Evolutionary conservation across 2,888 invertebrate genomes (phyloP).

Genomic region (Microchrysa polita): DNA sequence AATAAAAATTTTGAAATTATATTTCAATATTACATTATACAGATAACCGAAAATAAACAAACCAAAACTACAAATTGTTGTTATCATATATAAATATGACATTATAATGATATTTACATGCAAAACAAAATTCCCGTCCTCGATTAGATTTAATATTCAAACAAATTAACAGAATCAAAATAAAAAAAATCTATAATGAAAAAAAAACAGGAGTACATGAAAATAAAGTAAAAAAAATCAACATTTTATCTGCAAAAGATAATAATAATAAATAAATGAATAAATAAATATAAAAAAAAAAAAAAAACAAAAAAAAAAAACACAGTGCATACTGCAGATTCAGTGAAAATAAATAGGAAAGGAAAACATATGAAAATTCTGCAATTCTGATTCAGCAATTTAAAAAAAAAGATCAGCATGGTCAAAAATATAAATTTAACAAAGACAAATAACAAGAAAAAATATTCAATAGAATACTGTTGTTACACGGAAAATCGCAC

Average conservation of each 20-base stretch:
- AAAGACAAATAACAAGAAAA: constrained; percentile 16
- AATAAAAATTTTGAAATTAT: not conserved
- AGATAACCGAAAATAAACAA: not conserved
- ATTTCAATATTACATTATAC: not conserved
- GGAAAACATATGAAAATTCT: no score
- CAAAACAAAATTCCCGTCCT: constrained; percentile 43
- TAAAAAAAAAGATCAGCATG: no score
- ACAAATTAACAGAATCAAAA: not conserved
- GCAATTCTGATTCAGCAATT: no score
- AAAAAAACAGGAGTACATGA: not conserved
- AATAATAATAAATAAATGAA: no score
- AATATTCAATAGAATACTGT: constrained; percentile 27
- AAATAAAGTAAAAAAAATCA: constrained; percentile 2
- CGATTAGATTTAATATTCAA: constrained; percentile 32
- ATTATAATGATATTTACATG: constrained; percentile 25
- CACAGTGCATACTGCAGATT: no score
- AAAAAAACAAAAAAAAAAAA: no score
- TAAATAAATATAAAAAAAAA: no score
- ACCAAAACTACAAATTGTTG: constrained; percentile 16
- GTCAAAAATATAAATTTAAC: no score
- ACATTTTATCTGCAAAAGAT: not conserved
- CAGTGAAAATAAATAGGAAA: no score
- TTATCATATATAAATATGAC: constrained; percentile 12
- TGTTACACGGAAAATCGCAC: constrained; percentile 33
- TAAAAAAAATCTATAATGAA: not conserved